Evolutionary conservation across 1,140 invertebrate genomes (phyloP).

Genomic region (Drosophila sproati): DNA sequence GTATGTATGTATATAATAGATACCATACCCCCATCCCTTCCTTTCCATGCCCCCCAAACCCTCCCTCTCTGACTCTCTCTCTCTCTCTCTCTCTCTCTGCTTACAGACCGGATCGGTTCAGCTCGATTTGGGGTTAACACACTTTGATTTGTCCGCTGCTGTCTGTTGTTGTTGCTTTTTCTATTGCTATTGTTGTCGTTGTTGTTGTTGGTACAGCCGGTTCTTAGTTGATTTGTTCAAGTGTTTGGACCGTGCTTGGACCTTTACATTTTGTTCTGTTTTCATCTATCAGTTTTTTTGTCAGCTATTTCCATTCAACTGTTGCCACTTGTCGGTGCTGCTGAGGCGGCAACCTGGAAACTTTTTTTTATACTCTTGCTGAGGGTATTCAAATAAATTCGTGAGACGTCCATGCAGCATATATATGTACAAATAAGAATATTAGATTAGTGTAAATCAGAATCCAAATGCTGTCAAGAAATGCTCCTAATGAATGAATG

Average conservation of each 20-base stretch:
- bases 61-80: neutral
- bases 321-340: constrained; percentile 49
- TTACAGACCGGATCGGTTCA: constrained; percentile 43
- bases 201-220: constrained; percentile 36
- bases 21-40: neutral
- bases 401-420: neutral
- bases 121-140: constrained; percentile 67
- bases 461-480: too few relatives aligned
- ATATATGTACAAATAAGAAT: neutral
- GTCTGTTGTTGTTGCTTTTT: constrained; percentile 33
- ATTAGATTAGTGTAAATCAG: too few relatives aligned
- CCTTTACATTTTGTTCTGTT: constrained; percentile 25
- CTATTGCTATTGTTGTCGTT: neutral
- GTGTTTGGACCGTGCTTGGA: constrained; percentile 45
- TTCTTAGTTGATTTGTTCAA: constrained; percentile 44
- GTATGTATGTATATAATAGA: constrained; percentile 28
- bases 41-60: neutral
- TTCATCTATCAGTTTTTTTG: constrained; percentile 4
- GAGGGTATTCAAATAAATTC: constrained; percentile 29
- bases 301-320: constrained; percentile 14
- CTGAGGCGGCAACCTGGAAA: constrained; percentile 7
- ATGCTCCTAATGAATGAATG: too few relatives aligned
- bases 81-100: neutral
- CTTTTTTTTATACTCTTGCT: too few relatives aligned
- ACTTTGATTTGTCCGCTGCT: constrained; percentile 55